Evolutionary conservation across 2,888 invertebrate species (phyloP), one percentile per base, ranked within the genome.

Genomic region (Drosophila mayaguana): DNA sequence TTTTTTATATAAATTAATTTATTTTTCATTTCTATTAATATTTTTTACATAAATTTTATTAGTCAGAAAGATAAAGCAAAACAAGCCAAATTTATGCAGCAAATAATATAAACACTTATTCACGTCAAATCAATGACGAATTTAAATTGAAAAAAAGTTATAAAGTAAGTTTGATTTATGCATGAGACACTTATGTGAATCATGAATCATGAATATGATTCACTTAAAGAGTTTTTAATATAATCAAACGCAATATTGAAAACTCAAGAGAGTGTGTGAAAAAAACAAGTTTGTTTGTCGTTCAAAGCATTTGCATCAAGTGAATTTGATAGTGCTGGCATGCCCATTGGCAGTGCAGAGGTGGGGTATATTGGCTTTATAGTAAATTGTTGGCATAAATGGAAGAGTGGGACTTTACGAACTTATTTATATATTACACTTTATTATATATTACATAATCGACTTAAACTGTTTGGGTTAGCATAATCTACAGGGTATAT

Each of bases 251-350:
- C 45, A 53, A 22, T 45, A 36, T 43, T 18, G 22, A 18, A 40
- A 40, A 28, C 32, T 38, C 20, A 57, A 46, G 54, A 40, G 40
- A 38, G 34, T 5, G 18, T 40, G 54, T 18, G 40, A 14, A n/a
- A 34, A 34, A 38, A 43, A 34, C 56, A 38, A 67, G 55, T 54
- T 54, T 20, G 14, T 54, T 50, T 61, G 20, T 55, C 55, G 34
- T 46, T 61, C 50, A 14, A 34, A 22, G 25, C 38, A 63, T 53
- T 36, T 22, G 51, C 34, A 50, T 32, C 48, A 50, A 50, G 48
- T 32, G 48, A 50, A 32, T 50, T 50, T 50, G 48, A 32, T 50
- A 50, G 28, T 18, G 48, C 48, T 32, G 3, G 28, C n/a, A 18
- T 18, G 18, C 48, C 48, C 48, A 50, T 12, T 28, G 28, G 32